Percentiles rank a stretch among this genome's conserved stretches.
These are phyloP conservation scores for Cyaniris semiargus DNA, from an alignment of 2,888 invertebrate species.

Conservation along the genomic window DNA sequence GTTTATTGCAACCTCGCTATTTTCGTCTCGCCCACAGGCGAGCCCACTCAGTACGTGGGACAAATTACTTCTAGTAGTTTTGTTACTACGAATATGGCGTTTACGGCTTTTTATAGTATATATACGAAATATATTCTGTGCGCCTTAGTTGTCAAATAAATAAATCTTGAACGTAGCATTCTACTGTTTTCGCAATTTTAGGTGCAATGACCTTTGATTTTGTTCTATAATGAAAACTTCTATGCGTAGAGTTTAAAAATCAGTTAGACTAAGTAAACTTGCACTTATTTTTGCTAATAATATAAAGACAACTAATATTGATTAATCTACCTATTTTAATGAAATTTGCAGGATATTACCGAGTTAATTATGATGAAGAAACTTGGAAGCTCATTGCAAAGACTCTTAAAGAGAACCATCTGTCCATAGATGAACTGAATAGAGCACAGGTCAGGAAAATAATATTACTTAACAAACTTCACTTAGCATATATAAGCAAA, in stretches of 20 bases:
- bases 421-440: constrained; percentile 67
- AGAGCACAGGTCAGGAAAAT: constrained; percentile 66
- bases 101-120: not conserved
- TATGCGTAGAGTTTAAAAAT: too few species aligned
- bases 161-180: not conserved
- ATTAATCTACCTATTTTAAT: too few species aligned
- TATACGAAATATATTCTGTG: not conserved
- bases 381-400: constrained; percentile 78
- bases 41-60: constrained; percentile 25
- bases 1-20: constrained; percentile 53
- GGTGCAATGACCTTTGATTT: not conserved
- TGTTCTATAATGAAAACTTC: too few species aligned
- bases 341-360: constrained; percentile 77
- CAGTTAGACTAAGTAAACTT: too few species aligned
- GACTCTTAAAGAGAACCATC: constrained; percentile 62
- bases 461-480: not conserved
- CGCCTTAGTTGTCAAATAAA: not conserved
- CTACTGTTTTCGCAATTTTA: constrained; percentile 2
- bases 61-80: constrained; percentile 6
- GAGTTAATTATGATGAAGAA: constrained; percentile 79
- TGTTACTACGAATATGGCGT: not conserved
- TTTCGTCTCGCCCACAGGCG: constrained; percentile 48
- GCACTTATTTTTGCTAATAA: too few species aligned
- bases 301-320: too few species aligned
- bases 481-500: not conserved